Base-by-base conservation (phyloP, 2,797 vertebrate species). In the Pipistrellus nathusii region DNA sequence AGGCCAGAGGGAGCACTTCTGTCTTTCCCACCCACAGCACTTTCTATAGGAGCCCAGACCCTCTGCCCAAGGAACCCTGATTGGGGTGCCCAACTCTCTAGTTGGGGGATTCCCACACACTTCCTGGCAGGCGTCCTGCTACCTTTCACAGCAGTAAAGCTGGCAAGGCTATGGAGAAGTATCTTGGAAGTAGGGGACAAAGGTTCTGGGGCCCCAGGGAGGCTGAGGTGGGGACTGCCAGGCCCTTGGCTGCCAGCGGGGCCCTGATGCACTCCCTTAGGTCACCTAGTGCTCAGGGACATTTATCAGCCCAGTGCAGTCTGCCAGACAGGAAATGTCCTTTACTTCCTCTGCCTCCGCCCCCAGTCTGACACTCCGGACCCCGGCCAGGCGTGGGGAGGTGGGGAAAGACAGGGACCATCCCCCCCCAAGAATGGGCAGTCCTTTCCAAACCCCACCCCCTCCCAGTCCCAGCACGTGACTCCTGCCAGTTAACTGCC, bases 311-410 rank as follows among this genome's bases (percentile, higher is more conserved):
- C 44, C 93, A 2, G 1, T 0, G 57, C 96, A 97, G 95, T 41
- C 95, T 0, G 15, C 91, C 93, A 90, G 17, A 96, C 97, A 98
- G 98, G 97, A 98, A 98, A 95, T 94, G 41, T 95, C 48, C 0
- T 83, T 96, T 92, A 82, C 93, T 76, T 94, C 41, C 0, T 86
- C 95, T 95, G 64, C 35, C 30, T 35, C 27, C 51, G 88, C 57
- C 55, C 38, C 38, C 68, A 57, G n/a, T 59, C 81, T 68, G 73
- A 78, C 73, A 77, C 71, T 57, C 64, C 1, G 21, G 73, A 30
- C 53, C 51, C 46, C 53, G 89, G 27, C 25, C 18, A 62, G 71
- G 76, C 75, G 51, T 32, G 23, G 5, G 71, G n/a, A 62, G 91
- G 62, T 35, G 30, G 66, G 75, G 53, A 71, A 35, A 68, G 46